Evolutionary conservation across 2,888 invertebrate species (phyloP).

Genomic region (Xanthorhoe designata): DNA sequence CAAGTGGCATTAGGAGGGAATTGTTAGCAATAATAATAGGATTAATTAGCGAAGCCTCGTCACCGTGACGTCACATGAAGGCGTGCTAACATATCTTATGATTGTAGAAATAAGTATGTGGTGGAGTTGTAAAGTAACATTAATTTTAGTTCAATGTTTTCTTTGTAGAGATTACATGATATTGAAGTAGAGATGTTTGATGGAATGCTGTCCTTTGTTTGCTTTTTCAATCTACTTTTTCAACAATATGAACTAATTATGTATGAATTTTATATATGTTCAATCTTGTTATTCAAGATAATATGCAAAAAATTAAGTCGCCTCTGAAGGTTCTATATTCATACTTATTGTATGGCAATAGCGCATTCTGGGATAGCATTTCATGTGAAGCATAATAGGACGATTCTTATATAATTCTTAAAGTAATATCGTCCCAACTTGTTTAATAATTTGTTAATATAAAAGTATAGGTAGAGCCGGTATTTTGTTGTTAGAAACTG

Average conservation of each 20-base stretch:
- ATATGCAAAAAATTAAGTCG: conserved; percentile 9
- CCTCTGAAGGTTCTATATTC: conserved; percentile 29
- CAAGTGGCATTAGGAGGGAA: conserved; percentile 62
- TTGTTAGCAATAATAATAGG: conserved; percentile 76
- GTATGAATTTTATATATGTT: conserved; percentile 27
- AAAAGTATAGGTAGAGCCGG: conserved; percentile 72
- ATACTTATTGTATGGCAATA: conserved; percentile 42
- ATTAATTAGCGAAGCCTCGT: conserved; percentile 68
- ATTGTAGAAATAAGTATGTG: conserved; percentile 65
- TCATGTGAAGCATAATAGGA: conserved; percentile 69
- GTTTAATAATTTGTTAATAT: conserved; percentile 81
- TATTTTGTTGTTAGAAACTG: conserved; percentile 76
- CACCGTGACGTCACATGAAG: conserved; percentile 45
- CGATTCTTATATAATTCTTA: conserved; percentile 86
- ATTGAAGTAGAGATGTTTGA: conserved; percentile 69
- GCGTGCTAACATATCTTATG: conserved; percentile 81
- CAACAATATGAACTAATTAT: conserved; percentile 14
- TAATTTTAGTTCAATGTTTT: conserved; percentile 82
- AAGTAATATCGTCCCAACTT: conserved; percentile 83
- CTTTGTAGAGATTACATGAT: conserved; percentile 80
- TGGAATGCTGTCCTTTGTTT: conserved; percentile 70
- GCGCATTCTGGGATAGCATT: conserved; percentile 61
- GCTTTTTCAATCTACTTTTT: conserved; percentile 27
- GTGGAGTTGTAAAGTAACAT: conserved; percentile 69
- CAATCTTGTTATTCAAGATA: conserved; percentile 36